phyloP scores from a whole-genome alignment of 1,140 invertebrate genomes.

The Leucophenga varia region DNA sequence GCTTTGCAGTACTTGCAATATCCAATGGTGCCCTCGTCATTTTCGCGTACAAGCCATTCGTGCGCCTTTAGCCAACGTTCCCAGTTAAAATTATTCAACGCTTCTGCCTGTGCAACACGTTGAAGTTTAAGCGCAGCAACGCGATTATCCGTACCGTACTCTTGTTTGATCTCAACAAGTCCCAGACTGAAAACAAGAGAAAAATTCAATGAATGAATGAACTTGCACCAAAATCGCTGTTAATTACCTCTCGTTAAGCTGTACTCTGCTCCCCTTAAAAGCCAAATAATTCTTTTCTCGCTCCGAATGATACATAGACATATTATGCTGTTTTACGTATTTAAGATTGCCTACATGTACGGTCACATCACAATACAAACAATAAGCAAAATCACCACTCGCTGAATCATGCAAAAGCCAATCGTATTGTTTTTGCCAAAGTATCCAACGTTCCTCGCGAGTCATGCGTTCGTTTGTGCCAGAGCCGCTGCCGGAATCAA shows the following conservation, averaged over 20 bases:
- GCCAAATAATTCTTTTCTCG: slow-evolving; percentile 36
- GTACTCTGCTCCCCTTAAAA: slow-evolving; percentile 24
- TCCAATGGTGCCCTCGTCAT: slow-evolving; percentile 23
- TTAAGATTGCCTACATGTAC: slow-evolving; percentile 1
- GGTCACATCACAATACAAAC: slow-evolving; percentile 4
- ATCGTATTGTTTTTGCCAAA: too few species aligned
- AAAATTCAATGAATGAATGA: not conserved
- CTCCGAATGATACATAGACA: slow-evolving; percentile 41
- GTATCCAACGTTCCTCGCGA: too few species aligned
- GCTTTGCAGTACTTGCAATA: slow-evolving; percentile 30
- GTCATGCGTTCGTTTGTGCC: too few species aligned
- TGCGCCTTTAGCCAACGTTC: slow-evolving; percentile 32
- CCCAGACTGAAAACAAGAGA: not conserved
- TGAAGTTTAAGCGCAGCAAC: slow-evolving; percentile 30
- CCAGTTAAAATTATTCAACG: slow-evolving; percentile 40
- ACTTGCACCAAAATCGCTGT: not conserved
- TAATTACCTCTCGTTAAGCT: slow-evolving; percentile 13
- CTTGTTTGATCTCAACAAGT: slow-evolving; percentile 28
- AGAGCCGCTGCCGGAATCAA: too few species aligned
- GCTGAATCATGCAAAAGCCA: slow-evolving; percentile 6
- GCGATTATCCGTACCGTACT: slow-evolving; percentile 33
- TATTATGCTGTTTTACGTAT: slow-evolving; percentile 30
- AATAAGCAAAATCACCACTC: not conserved
- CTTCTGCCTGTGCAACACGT: slow-evolving; percentile 25
- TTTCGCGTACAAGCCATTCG: slow-evolving; percentile 28